These are phyloP conservation scores for Empis livida DNA, from an alignment of 2,888 invertebrate genomes.

Conservation along the genomic window DNA sequence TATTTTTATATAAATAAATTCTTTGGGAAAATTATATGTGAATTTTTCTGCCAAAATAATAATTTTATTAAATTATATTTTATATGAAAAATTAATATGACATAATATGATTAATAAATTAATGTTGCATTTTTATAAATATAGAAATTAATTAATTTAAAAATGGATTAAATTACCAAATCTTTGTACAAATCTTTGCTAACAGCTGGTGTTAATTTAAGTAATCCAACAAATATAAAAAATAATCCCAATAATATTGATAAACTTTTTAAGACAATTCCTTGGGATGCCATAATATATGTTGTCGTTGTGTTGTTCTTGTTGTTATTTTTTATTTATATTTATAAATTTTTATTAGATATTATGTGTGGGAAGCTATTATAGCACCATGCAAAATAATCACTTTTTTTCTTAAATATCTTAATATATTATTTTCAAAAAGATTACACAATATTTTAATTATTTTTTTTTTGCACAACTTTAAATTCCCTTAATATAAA, in stretches of 20 bases:
- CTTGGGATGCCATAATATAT: constrained; percentile 30
- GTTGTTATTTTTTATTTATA: constrained; percentile 23
- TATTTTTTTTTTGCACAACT: too few species aligned
- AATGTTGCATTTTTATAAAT: background rate
- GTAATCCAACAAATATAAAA: constrained; percentile 87
- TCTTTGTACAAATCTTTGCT: constrained; percentile 94
- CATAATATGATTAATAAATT: too few species aligned
- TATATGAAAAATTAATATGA: too few species aligned
- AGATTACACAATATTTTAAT: too few species aligned
- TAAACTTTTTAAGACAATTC: constrained; percentile 79
- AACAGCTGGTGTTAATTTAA: constrained; percentile 81
- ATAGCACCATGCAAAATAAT: too few species aligned
- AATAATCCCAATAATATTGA: constrained; percentile 86
- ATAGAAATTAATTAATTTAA: background rate
- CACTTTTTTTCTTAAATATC: background rate
- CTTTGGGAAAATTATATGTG: too few species aligned
- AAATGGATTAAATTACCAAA: constrained; percentile 53
- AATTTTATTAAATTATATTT: too few species aligned
- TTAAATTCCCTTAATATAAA: too few species aligned
- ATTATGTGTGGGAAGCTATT: background rate
- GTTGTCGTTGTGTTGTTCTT: background rate
- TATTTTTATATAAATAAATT: too few species aligned
- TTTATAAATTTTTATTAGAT: background rate
- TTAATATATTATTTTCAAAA: background rate
- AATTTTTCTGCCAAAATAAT: too few species aligned